A percentile compares a stretch with the other conserved stretches of the same genome.
phyloP scores from a whole-genome alignment of 2,113 vertebrate genomes.

The Cyanoliseus patagonus region DNA sequence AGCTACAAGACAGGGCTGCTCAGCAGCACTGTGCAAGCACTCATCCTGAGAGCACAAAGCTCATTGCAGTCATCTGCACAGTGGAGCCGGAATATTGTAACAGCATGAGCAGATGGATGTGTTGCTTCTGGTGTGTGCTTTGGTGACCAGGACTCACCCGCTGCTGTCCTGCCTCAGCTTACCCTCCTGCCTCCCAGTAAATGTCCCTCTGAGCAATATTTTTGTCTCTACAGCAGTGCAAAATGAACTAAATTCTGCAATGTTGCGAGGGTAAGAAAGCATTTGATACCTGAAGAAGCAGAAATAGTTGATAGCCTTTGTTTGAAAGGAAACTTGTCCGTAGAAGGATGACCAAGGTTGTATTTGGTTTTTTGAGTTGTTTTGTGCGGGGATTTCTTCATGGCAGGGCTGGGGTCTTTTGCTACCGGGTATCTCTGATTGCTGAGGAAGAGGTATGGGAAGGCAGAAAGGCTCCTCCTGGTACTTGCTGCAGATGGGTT shows the following conservation, averaged over 20 bases:
- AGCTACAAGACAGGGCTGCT: neutral
- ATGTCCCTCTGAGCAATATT: neutral
- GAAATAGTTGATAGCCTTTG: neutral
- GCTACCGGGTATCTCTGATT: neutral
- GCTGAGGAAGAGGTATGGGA: accelerated
- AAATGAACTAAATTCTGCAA: neutral
- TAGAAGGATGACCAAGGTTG: neutral
- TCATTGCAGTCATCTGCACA: neutral
- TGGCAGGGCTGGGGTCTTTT: accelerated
- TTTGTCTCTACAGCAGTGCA: neutral
- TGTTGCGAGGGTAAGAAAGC: neutral
- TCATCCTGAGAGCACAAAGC: neutral
- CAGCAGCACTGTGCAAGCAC: accelerated
- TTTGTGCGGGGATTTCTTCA: neutral
- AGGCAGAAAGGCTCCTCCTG: neutral
- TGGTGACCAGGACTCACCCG: neutral
- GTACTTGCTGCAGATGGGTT: neutral
- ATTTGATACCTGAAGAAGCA: neutral
- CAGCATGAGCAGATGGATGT: accelerated
- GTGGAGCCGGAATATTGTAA: neutral
- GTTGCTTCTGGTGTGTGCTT: accelerated
- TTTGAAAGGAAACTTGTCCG: neutral
- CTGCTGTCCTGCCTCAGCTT: neutral
- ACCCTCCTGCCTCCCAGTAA: neutral
- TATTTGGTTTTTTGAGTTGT: neutral